Base-by-base conservation (phyloP, 2,797 vertebrate genomes). In the Catostomus latipinnis region DNA sequence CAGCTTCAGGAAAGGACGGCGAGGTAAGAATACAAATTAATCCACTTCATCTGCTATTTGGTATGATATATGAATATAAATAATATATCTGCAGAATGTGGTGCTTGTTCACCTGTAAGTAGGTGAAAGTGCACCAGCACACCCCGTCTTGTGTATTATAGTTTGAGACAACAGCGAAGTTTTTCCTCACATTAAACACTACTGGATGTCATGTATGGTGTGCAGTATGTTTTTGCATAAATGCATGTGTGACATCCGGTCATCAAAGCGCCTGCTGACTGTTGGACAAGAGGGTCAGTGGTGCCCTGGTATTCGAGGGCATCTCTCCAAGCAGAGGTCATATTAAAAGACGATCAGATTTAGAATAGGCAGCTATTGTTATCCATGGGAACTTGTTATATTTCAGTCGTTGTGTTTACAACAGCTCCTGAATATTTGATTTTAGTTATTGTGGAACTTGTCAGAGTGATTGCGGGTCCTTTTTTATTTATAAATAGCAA, bases 251-350 rank as follows among this genome's bases (percentile, higher is more conserved):
- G 46, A 68, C 16, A 49, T 49, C 48, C 3, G 16, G 67, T 46
- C 46, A 50, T n/a, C 2, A 12, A 68, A 14, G 56, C 75, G 45
- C 56, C 18, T 62, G 65, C 14, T 12, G 68, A 69, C 5, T 71
- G 13, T 82, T 80, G 9, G 62, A 48, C 14, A 57, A 22, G 56
- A 16, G 50, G 71, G 77, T 80, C 34, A 80, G 49, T 68, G 82
- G 73, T 78, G 50, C 6, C 57, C 76, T 65, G 62, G 14, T 56
- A 18, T 16, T 48, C 76, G 84, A 88, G 86, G 88, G 87, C 82
- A 87, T 83, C 78, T 85, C 82, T 88, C 87, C 88, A 89, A 86
- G 50, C 86, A 88, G 85, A 91, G 88, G 90, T 90, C 88, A 88
- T 85, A 78, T 78, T 52, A 80, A 79, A n/a, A 3, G 14, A 62